These are phyloP conservation scores for Ptilonorhynchus violaceus DNA, from an alignment of 2,113 vertebrate genomes.

Conservation along the genomic window DNA sequence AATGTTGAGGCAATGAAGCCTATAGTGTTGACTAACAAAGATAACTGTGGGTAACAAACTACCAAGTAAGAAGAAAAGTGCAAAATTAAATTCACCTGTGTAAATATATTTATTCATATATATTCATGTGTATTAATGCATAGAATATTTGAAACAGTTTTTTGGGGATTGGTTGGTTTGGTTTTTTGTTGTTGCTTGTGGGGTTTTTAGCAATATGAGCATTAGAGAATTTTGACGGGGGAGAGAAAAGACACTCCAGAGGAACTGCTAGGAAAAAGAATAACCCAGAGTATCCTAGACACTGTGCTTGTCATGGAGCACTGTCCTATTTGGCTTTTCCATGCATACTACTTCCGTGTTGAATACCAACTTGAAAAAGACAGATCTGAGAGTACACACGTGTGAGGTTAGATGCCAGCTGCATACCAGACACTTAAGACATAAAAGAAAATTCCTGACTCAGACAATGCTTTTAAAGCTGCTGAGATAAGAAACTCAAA, in stretches of 20 bases:
- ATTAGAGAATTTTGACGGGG: background rate
- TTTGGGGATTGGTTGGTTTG: background rate
- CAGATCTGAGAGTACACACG: background rate
- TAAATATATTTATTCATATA: background rate
- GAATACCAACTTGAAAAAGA: background rate
- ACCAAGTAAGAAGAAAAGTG: background rate
- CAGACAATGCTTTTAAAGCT: slow-evolving; percentile 22
- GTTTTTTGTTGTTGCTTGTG: background rate
- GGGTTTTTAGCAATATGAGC: background rate
- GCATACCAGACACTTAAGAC: background rate
- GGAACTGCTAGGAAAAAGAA: background rate
- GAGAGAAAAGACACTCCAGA: background rate
- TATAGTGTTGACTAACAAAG: background rate
- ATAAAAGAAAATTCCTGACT: slow-evolving; percentile 45
- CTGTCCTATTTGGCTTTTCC: background rate
- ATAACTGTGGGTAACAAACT: background rate
- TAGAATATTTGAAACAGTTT: background rate
- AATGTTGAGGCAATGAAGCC: background rate
- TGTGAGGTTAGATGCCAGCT: background rate
- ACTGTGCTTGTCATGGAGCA: background rate
- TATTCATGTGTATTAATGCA: background rate
- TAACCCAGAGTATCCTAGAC: background rate
- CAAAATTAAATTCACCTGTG: background rate
- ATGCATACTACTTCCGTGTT: background rate
- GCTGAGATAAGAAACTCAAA: slow-evolving; percentile 58